These are phyloP conservation scores for Recurvirostra avosetta DNA, from an alignment of 2,113 vertebrate species.

Conservation along the genomic window DNA sequence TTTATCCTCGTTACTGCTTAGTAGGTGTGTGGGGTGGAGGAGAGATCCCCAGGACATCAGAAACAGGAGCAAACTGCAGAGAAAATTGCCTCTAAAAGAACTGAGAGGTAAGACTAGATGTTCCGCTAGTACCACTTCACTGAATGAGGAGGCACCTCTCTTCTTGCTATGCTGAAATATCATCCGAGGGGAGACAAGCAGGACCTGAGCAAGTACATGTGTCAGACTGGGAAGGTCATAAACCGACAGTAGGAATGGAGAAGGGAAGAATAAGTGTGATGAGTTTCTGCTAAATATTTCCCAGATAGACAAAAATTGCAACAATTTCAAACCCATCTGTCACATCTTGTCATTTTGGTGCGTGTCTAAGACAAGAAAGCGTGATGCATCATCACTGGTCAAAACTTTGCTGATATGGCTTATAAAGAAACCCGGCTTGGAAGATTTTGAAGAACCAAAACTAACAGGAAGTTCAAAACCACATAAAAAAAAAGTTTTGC, in stretches of 20 bases:
- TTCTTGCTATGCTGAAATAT: neutral
- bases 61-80: neutral
- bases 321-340: neutral
- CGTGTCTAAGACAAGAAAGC: neutral
- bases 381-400: neutral
- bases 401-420: neutral
- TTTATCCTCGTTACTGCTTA: neutral
- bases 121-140: neutral
- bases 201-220: rapidly evolving
- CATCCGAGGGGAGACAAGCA: neutral
- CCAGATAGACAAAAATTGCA: neutral
- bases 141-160: neutral
- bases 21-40: neutral
- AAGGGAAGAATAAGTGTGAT: neutral
- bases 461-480: neutral
- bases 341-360: neutral
- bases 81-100: neutral
- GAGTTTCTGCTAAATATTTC: neutral
- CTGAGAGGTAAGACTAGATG: neutral
- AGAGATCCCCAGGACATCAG: neutral
- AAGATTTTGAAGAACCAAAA: neutral
- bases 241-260: neutral
- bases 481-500: neutral
- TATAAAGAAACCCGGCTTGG: neutral
- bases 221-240: neutral